Conservation (phyloP, 2,888 invertebrate species). For the Boloria selene region DNA sequence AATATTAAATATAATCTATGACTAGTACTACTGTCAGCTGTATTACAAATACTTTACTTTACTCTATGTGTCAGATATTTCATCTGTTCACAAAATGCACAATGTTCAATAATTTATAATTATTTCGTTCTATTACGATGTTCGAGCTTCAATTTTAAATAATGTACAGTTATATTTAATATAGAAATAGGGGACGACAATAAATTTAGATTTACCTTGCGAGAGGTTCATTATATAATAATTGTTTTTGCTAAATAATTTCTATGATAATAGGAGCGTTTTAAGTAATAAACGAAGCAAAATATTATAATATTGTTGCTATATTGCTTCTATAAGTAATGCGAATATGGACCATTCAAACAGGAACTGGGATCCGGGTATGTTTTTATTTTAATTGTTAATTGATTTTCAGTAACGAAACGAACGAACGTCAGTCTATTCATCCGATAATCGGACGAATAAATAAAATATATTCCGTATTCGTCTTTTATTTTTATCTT, state of each 20-base stretch:
- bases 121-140: slow-evolving; percentile 21
- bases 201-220: slow-evolving; percentile 21
- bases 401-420: slow-evolving; percentile 6
- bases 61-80: slow-evolving; percentile 34
- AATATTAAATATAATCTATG: too few species aligned
- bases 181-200: slow-evolving; percentile 22
- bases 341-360: slow-evolving; percentile 45
- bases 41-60: too few species aligned
- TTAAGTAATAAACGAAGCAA: not conserved
- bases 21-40: too few species aligned
- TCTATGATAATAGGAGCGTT: slow-evolving; percentile 6
- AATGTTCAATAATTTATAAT: slow-evolving; percentile 32
- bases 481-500: too few species aligned
- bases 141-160: slow-evolving; percentile 13
- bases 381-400: slow-evolving; percentile 35
- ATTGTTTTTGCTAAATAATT: slow-evolving; percentile 25
- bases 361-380: slow-evolving; percentile 76
- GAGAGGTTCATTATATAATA: slow-evolving; percentile 35
- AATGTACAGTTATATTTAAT: slow-evolving; percentile 20
- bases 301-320: slow-evolving; percentile 5
- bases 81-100: slow-evolving; percentile 34
- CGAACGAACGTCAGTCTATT: too few species aligned
- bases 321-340: slow-evolving; percentile 17
- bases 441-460: too few species aligned
- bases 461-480: too few species aligned